A percentile compares a stretch with the other conserved stretches of the same genome.
phyloP scores from a whole-genome alignment of 2,888 invertebrate genomes.

The Gryllus longicercus region DNA sequence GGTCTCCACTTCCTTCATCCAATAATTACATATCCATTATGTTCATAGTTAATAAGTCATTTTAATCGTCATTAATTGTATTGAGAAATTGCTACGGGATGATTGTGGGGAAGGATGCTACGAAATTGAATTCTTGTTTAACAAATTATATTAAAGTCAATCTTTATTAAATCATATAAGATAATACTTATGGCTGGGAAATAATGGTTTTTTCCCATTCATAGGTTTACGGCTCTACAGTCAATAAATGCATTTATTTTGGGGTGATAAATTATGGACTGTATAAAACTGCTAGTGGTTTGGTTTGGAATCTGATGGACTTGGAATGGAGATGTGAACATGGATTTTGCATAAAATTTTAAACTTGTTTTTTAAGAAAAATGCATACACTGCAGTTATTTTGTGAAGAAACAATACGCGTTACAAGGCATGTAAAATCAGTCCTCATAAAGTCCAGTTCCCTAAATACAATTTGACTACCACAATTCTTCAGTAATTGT shows the following conservation, averaged over 20 bases:
- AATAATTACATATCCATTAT: too few species aligned
- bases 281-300: neutral
- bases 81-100: too few species aligned
- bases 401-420: slow-evolving; percentile 11
- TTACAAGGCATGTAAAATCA: slow-evolving; percentile 17
- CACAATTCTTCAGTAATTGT: neutral
- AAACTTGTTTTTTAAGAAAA: slow-evolving; percentile 17
- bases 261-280: neutral
- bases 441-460: slow-evolving; percentile 6
- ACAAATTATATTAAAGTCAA: neutral
- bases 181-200: neutral
- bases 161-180: neutral
- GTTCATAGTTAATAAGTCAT: too few species aligned
- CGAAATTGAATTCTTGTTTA: too few species aligned
- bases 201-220: neutral
- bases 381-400: neutral
- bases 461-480: slow-evolving; percentile 3
- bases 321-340: neutral
- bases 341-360: slow-evolving; percentile 10
- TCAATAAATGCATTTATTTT: neutral
- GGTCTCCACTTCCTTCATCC: too few species aligned
- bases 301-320: neutral
- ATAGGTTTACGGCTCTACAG: neutral
- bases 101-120: too few species aligned
- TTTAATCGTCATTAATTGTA: too few species aligned